Base-by-base conservation (phyloP, 2,888 invertebrate species). In the Drosophila neotestacea region DNA sequence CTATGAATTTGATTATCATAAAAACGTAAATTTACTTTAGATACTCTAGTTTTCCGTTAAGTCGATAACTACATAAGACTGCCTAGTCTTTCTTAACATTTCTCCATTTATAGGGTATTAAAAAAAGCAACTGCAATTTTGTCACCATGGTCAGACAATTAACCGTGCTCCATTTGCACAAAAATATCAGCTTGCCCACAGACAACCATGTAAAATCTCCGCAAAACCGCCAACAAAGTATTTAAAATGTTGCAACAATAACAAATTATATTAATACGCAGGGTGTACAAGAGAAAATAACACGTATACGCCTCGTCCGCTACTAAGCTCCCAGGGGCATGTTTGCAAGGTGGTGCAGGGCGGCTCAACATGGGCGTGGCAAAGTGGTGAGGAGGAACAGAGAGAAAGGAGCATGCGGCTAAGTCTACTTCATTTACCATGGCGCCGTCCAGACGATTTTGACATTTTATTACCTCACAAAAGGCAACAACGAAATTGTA, bases 391-490 rank as follows among this genome's bases (percentile, higher is more conserved):
- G 7, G 28, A 6, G 41, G 10, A 39, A 27, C 4, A 5, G 2
- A n/a, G 34, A 11, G 13, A 3, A 22, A 3, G 3, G 46, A 27
- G 38, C 28, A 32, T 22, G 22, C 59, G 58, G 48, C 62, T 64
- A 71, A 83, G 56, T 85, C 88, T 73, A 60, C 88, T 79, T 79
- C 74, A 78, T 84, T 84, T 81, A 75, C 80, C 73, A 63, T 77
- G 89, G 89, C 90, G 89, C 82, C 89, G 82, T 58, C 84, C 85
- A 88, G 89, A 90, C 89, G 89, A 70, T 77, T 88, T 79, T 80
- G 79, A 80, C 82, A 81, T 90, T 90, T 86, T 86, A 89, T 89
- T 87, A 77, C 89, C 87, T 54, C 67, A 65, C 82, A 78, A 78
- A 77, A 67, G 63, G 64, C 68, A 75, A 70, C 77, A 74, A 71